Conservation (phyloP, 2,797 vertebrate species). For the Phoeniculus purpureus region DNA sequence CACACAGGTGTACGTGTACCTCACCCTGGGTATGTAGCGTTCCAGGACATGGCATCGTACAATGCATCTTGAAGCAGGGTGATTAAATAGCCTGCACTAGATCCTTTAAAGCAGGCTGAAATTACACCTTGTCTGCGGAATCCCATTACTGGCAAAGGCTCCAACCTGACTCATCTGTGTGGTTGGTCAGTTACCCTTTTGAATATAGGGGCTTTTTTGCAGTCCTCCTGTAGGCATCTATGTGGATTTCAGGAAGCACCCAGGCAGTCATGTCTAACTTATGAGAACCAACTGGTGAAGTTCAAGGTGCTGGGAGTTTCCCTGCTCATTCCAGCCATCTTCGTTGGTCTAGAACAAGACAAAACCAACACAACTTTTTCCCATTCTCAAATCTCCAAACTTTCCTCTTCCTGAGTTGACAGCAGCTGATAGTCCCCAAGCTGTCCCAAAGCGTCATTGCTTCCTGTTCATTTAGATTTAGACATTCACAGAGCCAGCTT, state of each 20-base stretch:
- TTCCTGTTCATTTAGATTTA: slow-evolving; percentile 19
- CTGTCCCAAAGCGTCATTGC: background rate
- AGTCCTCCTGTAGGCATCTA: background rate
- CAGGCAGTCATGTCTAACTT: background rate
- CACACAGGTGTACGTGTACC: background rate
- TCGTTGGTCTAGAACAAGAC: background rate
- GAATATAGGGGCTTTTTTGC: background rate
- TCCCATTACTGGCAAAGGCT: background rate
- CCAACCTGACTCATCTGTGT: background rate
- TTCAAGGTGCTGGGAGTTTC: background rate
- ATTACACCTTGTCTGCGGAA: background rate
- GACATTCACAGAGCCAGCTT: background rate
- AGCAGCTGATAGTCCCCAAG: background rate
- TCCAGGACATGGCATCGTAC: background rate
- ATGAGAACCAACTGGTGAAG: background rate
- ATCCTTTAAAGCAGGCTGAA: background rate
- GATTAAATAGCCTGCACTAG: background rate
- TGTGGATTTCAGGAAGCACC: background rate
- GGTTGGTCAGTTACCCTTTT: background rate
- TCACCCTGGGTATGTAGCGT: too few species aligned
- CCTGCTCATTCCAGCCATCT: background rate
- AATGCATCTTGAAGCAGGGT: background rate
- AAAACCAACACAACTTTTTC: background rate
- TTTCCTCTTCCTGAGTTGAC: background rate
- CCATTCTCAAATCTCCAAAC: background rate